Base-by-base conservation (phyloP, 2,888 invertebrate genomes). In the Podabrus alpinus region DNA sequence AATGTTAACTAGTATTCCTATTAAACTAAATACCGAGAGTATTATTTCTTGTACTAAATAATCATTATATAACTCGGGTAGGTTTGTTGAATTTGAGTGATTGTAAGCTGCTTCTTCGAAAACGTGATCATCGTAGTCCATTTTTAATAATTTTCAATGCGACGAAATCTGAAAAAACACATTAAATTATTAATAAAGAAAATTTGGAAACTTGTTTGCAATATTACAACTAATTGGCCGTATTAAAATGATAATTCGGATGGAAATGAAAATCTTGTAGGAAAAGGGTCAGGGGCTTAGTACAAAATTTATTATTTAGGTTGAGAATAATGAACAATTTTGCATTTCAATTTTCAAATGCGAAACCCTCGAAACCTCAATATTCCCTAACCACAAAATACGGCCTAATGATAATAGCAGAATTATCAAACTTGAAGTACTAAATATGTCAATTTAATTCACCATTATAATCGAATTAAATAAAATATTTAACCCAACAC, bases 61-160 rank as follows among this genome's bases (percentile, higher is more conserved):
- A 29, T 69, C 15, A 0, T 24, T 69, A 9, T 64, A 16, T 10
- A n/a, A 9, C 5, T 69, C 66, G 15, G 59, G 3, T 0, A 66
- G 16, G 17, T 69, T 10, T 16, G 62, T 21, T 13, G 17, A n/a
- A 21, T 61, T 19, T 13, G 69, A 59, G n/a, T 24, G 15, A 11
- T 69, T 69, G 2, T 69, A 64, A 9, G 67, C 70, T 3, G 59
- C 59, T 17, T 76, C 73, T 19, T 66, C 68, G 59, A 76, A 76
- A 60, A 73, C 45, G 68, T 71, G 64, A 19, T 76, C 76, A 10
- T 76, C 76, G 68, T 70, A 73, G 59, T 76, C 76, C 76, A 76
- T 76, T 45, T 25, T 66, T 15, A 7, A 15, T 25, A n/a, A 2
- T 45, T 61, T 16, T 17, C 3, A 13, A 19, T 15, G 2, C n/a